These are phyloP conservation scores for Palloptera scutellata DNA, from an alignment of 2,888 invertebrate genomes.

Conservation along the genomic window DNA sequence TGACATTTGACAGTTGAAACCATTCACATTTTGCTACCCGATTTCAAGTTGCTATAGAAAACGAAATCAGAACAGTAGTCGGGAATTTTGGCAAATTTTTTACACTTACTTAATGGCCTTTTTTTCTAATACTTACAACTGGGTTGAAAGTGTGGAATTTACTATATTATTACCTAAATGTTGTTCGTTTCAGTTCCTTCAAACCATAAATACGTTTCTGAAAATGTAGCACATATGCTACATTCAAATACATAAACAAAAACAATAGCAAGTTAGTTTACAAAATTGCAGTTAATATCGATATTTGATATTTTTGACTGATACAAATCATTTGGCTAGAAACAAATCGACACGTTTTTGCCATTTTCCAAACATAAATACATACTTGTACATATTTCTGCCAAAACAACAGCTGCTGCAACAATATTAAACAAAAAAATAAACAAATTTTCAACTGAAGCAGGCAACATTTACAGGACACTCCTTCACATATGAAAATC, in stretches of 20 bases:
- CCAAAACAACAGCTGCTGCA: slow-evolving; percentile 47
- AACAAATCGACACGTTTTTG: slow-evolving; percentile 61
- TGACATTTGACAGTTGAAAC: no score
- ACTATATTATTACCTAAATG: no score
- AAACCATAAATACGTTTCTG: no score
- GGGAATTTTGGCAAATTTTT: no score
- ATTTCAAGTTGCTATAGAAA: no score
- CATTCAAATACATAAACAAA: slow-evolving; percentile 3
- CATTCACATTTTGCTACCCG: no score
- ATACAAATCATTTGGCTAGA: slow-evolving; percentile 60
- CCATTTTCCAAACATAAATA: slow-evolving; percentile 52
- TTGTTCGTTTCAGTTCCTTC: no score
- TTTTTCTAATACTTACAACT: no score
- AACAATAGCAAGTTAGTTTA: neutral
- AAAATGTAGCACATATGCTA: slow-evolving; percentile 23
- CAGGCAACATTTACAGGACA: slow-evolving; percentile 24
- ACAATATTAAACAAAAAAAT: slow-evolving; percentile 1
- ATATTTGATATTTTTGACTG: slow-evolving; percentile 45
- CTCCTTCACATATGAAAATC: slow-evolving; percentile 24
- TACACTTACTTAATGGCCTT: no score
- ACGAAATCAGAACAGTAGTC: no score
- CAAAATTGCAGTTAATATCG: slow-evolving; percentile 56
- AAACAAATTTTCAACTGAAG: slow-evolving; percentile 34
- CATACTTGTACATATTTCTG: slow-evolving; percentile 31
- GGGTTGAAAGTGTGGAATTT: no score